Evolutionary conservation across 2,888 invertebrate species (phyloP).

Genomic region (Drosophila ustulata): DNA sequence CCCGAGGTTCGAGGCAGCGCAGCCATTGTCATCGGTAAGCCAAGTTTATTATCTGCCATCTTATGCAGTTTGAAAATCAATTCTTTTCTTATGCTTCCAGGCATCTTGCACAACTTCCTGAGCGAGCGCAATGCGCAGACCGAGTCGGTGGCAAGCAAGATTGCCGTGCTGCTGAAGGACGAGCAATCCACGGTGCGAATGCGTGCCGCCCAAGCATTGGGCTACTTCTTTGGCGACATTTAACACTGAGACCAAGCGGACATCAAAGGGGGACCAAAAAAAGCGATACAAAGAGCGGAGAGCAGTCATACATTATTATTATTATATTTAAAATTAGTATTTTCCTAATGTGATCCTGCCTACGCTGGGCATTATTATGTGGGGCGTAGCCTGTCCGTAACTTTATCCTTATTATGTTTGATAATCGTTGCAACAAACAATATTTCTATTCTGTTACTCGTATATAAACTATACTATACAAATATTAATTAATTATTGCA

Average conservation of each 20-base stretch:
- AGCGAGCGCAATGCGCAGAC: constrained; percentile 81
- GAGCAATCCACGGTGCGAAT: constrained; percentile 82
- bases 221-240: constrained; percentile 84
- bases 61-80: no score
- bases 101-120: constrained; percentile 83
- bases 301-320: constrained; percentile 23
- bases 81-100: constrained; percentile 37
- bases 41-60: no score
- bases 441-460: constrained; percentile 53
- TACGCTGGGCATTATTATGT: constrained; percentile 21
- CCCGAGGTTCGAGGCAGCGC: constrained; percentile 84
- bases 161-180: constrained; percentile 83
- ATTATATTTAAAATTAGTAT: constrained; percentile 47
- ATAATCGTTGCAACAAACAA: constrained; percentile 34
- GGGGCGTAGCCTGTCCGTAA: constrained; percentile 48
- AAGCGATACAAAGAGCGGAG: constrained; percentile 5
- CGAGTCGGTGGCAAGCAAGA: constrained; percentile 83
- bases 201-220: constrained; percentile 84
- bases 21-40: constrained; percentile 84
- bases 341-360: constrained; percentile 66
- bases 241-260: constrained; percentile 36
- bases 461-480: constrained; percentile 39
- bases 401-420: constrained; percentile 59
- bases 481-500: constrained; percentile 23
- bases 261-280: constrained; percentile 39